A percentile compares a stretch with the other conserved stretches of the same genome.
phyloP scores from a whole-genome alignment of 2,888 invertebrate genomes.

The Schizotus pectinicornis region DNA sequence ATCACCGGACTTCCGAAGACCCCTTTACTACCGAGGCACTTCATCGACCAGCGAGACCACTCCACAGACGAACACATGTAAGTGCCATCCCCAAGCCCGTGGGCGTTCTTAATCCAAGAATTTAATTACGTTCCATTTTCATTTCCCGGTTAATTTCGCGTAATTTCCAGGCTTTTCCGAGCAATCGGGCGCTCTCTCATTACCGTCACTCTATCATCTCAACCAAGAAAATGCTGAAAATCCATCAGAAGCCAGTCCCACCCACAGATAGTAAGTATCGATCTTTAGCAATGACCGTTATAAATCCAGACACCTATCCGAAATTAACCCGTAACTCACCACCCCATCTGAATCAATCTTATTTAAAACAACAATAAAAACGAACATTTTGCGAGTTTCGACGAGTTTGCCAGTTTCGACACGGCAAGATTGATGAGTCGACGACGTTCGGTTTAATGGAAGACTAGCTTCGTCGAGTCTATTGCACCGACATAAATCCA shows the following conservation, averaged over 20 bases:
- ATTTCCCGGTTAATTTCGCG: not conserved
- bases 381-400: too few relatives aligned
- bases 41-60: constrained; percentile 33
- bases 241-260: constrained; percentile 33
- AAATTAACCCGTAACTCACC: constrained; percentile 7
- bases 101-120: constrained; percentile 1
- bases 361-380: too few relatives aligned
- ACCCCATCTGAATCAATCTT: not conserved
- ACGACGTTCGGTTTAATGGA: not conserved
- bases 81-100: constrained; percentile 6
- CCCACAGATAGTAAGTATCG: constrained; percentile 46
- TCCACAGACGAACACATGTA: constrained; percentile 27
- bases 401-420: too few relatives aligned
- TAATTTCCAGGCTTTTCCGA: constrained; percentile 41
- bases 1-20: constrained; percentile 42
- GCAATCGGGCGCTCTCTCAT: constrained; percentile 46
- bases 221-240: constrained; percentile 46
- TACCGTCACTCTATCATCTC: constrained; percentile 48
- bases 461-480: not conserved
- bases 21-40: constrained; percentile 35
- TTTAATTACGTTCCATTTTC: not conserved
- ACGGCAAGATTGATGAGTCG: too few relatives aligned
- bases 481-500: constrained; percentile 5
- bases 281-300: not conserved
- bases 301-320: constrained; percentile 7